Evolutionary conservation across 2,797 vertebrate species (phyloP), one percentile per base, ranked within the genome.

Genomic region (Halcyon smyrnensis): DNA sequence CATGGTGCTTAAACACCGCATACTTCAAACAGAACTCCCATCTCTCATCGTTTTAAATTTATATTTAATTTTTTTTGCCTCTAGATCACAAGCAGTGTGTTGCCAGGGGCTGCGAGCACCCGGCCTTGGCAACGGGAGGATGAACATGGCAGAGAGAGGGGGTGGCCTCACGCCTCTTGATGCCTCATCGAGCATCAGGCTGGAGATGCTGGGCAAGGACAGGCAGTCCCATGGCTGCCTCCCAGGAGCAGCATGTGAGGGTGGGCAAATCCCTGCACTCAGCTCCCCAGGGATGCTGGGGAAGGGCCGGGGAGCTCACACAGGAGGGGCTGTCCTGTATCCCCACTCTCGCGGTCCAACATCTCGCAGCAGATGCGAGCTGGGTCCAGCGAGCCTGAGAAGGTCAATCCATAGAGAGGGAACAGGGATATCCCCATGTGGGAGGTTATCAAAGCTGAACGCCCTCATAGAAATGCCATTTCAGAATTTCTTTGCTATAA

Each of bases 11-110:
- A 63, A 19, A 20, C 14, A 17, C 11, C 15, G 5, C 1, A 0
- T 5, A 2, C 8, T 37, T 19, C 41, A 14, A 65, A 14, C 1
- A 0, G 12, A 34, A 6, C 32, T 32, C 34, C 1, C 2, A 6
- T 6, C 24, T 53, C 12, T 9, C 6, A 6, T 5, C 4, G 11
- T 20, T 88, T 63, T 17, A 15, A 32, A 13, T 76, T 71, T 20
- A 12, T 30, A 46, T 60, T 51, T 34, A 4, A 4, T 8, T 11
- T 53, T 37, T 37, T 2, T 7, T 11, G 13, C 23, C 9, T 30
- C 17, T 8, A 19, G 4, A 46, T 36, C 15, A 8, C 62, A 39
- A 57, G 30, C 8, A 46, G 43, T 1, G 0, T 2, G 8, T 30
- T 28, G 24, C 12, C 41, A 63, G n/a, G 39, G 79, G 54, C 60